phyloP scores from a whole-genome alignment of 2,797 vertebrate genomes.

The Diplodus sargus region DNA sequence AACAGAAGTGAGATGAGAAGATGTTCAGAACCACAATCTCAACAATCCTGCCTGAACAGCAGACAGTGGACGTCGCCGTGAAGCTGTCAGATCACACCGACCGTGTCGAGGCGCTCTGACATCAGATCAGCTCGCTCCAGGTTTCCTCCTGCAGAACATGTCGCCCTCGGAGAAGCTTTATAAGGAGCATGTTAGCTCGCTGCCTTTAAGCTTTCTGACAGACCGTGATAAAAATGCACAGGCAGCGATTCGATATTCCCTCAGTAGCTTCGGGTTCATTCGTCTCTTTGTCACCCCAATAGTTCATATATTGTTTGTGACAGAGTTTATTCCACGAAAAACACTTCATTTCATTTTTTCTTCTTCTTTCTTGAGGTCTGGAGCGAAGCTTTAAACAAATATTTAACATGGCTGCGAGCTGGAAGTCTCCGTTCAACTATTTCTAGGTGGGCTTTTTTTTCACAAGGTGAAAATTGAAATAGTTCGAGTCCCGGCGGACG shows the following conservation, averaged over 20 bases:
- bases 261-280: conserved; percentile 27
- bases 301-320: conserved; percentile 59
- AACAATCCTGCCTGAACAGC: too few species aligned
- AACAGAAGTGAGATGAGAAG: too few species aligned
- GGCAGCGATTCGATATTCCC: conserved; percentile 45
- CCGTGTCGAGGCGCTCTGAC: not conserved
- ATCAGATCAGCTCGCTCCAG: conserved; percentile 6
- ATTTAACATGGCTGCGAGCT: conserved; percentile 72
- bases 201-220: conserved; percentile 44
- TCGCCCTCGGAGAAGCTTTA: conserved; percentile 39
- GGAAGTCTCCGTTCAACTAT: conserved; percentile 63
- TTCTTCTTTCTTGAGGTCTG: conserved; percentile 39
- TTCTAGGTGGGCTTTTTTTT: conserved; percentile 74
- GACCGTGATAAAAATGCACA: conserved; percentile 30
- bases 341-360: conserved; percentile 20
- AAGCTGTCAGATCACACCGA: too few species aligned
- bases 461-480: conserved; percentile 75
- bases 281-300: conserved; percentile 39
- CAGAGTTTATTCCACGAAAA: conserved; percentile 57
- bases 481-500: conserved; percentile 63
- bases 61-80: too few species aligned
- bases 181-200: conserved; percentile 32
- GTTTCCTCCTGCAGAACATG: conserved; percentile 32
- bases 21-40: too few species aligned
- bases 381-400: conserved; percentile 72